Percentiles rank a stretch among this genome's conserved stretches.
Evolutionary conservation across 1,140 invertebrate species (phyloP).

Genomic region (Eriocheir sinensis): DNA sequence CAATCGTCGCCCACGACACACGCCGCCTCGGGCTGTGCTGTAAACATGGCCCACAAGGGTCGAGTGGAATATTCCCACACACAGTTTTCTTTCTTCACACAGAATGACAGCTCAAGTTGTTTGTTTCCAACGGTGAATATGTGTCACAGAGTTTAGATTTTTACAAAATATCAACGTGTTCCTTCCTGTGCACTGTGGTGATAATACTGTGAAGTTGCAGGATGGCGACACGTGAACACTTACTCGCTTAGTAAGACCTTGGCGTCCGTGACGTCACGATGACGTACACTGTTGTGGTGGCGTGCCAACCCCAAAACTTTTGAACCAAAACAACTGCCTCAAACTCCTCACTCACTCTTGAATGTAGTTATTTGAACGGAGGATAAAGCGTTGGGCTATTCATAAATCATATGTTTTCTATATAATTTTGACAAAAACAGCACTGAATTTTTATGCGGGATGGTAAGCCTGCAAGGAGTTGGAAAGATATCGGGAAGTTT

Average conservation of each 20-base stretch:
- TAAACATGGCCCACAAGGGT: slow-evolving; percentile 74
- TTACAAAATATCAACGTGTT: not conserved
- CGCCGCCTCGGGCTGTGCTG: slow-evolving; percentile 6
- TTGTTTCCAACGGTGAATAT: not conserved
- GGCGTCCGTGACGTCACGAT: slow-evolving; percentile 68
- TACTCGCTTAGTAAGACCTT: slow-evolving; percentile 59
- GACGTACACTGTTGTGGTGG: slow-evolving; percentile 72
- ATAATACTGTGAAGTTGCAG: not conserved
- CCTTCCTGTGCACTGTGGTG: too few relatives aligned
- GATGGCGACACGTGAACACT: slow-evolving; percentile 35
- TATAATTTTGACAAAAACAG: not conserved
- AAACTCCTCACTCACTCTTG: not conserved
- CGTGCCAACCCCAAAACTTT: slow-evolving; percentile 60
- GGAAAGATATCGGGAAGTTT: slow-evolving; percentile 75
- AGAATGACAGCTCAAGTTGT: not conserved
- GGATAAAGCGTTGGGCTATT: not conserved
- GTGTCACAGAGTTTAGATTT: not conserved
- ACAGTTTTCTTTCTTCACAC: not conserved
- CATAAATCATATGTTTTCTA: not conserved
- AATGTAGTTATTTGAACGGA: too few relatives aligned
- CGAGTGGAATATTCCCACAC: slow-evolving; percentile 66
- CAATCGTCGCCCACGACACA: slow-evolving; percentile 43
- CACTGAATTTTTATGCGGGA: not conserved
- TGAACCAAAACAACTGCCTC: not conserved
- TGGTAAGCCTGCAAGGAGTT: slow-evolving; percentile 56